Evolutionary conservation across 2,888 invertebrate genomes (phyloP), one percentile per base, ranked within the genome.

Genomic region (Pheosia gnoma): DNA sequence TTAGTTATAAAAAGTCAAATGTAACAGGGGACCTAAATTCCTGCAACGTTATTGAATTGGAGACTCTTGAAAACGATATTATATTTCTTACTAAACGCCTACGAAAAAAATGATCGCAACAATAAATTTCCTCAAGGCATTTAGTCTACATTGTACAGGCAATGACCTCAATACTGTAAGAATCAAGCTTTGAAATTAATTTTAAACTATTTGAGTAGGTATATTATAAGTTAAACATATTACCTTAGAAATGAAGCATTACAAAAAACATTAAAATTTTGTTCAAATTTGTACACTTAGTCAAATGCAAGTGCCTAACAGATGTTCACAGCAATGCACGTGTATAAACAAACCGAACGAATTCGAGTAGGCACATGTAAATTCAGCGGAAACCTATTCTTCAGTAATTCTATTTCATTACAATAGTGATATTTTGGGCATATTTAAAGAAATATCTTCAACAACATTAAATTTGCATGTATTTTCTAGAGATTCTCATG

Each of bases 321-420:
- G 5, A 47, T 4, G 4, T 47, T 47, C n/a, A 47, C n/a, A 47
- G 47, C 47, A 47, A 47, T 47, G 47, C n/a, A 47, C 5, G 4
- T 47, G n/a, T 47, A 6, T 5, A 11, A n/a, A n/a, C 47, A n/a
- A 47, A 47, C 47, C 47, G n/a, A 47, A n/a, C 4, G n/a, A n/a
- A 47, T 47, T 47, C 47, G n/a, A 47, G 47, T n/a, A 47, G 47
- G 47, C 47, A n/a, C n/a, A n/a, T 5, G 47, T 47, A 47, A 47
- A 47, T 47, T 4, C n/a, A 5, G n/a, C 9, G 47, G 11, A 47
- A 43, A 43, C 4, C 9, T 10, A 43, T 43, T 43, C 9, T 8
- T 3, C 43, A 9, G 3, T 4, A 43, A 9, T 43, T 43, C 9
- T 10, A 43, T 9, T 43, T 3, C 1, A 25, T 25, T 2, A 25